A percentile compares a stretch with the other conserved stretches of the same genome.
Evolutionary conservation across 2,888 invertebrate species (phyloP).

Genomic region (Clistopyga incitator): DNA sequence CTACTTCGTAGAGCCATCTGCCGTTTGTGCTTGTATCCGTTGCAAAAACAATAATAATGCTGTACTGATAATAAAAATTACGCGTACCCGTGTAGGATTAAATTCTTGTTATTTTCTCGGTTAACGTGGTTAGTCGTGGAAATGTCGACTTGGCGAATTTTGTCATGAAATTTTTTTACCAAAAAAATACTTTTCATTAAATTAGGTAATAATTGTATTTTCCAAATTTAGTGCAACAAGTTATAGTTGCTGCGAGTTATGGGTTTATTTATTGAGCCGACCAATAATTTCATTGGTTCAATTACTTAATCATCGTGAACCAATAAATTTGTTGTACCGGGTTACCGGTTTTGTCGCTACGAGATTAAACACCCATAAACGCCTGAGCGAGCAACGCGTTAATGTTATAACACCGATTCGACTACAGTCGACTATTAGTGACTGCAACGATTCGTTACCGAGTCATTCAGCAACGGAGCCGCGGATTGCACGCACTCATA

Average conservation of each 20-base stretch:
- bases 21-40: background rate
- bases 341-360: background rate
- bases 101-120: background rate
- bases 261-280: too few species aligned
- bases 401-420: slow-evolving; percentile 19
- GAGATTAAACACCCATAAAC: background rate
- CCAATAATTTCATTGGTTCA: too few species aligned
- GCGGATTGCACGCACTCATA: slow-evolving; percentile 9
- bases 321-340: too few species aligned
- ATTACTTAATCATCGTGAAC: too few species aligned
- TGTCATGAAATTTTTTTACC: too few species aligned
- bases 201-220: too few species aligned
- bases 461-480: slow-evolving; percentile 40
- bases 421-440: slow-evolving; percentile 11
- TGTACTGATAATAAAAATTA: background rate
- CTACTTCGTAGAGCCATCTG: slow-evolving; percentile 39
- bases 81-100: background rate
- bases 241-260: too few species aligned
- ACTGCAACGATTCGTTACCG: slow-evolving; percentile 36
- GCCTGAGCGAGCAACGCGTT: background rate
- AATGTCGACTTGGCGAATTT: too few species aligned
- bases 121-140: too few species aligned
- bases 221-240: too few species aligned
- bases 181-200: too few species aligned
- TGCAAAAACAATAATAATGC: background rate